Evolutionary conservation across 2,888 invertebrate species (phyloP).

Genomic region (Callosobruchus maculatus): DNA sequence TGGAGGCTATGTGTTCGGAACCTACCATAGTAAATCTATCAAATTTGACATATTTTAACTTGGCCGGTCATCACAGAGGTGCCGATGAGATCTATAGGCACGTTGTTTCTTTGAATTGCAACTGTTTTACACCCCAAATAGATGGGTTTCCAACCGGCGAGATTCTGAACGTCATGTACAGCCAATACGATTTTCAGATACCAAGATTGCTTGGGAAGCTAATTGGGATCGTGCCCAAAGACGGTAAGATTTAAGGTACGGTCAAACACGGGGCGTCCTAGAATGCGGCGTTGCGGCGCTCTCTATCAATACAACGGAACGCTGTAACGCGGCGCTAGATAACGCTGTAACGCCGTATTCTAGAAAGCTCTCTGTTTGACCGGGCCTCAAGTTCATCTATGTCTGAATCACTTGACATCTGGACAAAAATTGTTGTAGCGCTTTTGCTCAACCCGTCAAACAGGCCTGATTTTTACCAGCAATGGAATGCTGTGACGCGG

Average conservation of each 20-base stretch:
- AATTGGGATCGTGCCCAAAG: slow-evolving; percentile 60
- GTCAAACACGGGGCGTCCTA: too few relatives aligned
- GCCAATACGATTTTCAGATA: slow-evolving; percentile 68
- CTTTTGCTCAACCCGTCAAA: too few relatives aligned
- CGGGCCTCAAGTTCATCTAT: too few relatives aligned
- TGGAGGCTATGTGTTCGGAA: slow-evolving; percentile 71
- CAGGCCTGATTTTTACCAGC: too few relatives aligned
- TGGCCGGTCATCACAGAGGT: slow-evolving; percentile 79
- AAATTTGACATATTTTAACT: slow-evolving; percentile 84
- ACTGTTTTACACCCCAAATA: slow-evolving; percentile 65
- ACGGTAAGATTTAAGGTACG: slow-evolving; percentile 43
- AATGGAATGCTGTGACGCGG: too few relatives aligned
- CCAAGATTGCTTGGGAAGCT: slow-evolving; percentile 62
- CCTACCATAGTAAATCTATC: slow-evolving; percentile 82
- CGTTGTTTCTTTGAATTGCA: slow-evolving; percentile 69
- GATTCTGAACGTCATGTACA: slow-evolving; percentile 66
- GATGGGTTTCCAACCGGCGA: slow-evolving; percentile 71
- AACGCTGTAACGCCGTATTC: too few relatives aligned
- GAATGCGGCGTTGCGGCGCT: too few relatives aligned
- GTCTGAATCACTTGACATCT: too few relatives aligned
- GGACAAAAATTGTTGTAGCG: too few relatives aligned
- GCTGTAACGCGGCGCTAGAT: too few relatives aligned
- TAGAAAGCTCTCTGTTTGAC: too few relatives aligned
- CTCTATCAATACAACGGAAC: too few relatives aligned
- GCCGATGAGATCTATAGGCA: slow-evolving; percentile 63